Conservation (phyloP, 1,140 invertebrate species). For the Leptonema lineaticorne region DNA sequence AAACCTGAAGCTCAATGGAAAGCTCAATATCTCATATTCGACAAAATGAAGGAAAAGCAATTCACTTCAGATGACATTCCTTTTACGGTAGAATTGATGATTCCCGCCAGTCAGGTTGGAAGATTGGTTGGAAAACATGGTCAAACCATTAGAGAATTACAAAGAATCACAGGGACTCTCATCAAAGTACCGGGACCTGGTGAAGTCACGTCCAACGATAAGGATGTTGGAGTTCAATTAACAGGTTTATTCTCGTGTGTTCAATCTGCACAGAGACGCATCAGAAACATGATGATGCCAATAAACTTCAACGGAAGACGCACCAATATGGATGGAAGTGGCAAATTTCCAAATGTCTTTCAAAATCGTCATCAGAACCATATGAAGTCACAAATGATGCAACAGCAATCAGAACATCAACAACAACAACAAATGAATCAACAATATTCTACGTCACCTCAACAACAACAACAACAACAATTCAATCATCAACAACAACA, state of each 20-base stretch:
- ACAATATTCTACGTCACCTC: too few relatives aligned
- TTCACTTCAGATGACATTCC: slow-evolving; percentile 13
- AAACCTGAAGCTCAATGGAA: slow-evolving; percentile 12
- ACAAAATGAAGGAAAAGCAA: slow-evolving; percentile 12
- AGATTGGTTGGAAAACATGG: slow-evolving; percentile 5
- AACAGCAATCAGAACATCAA: not conserved
- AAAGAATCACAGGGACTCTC: not conserved
- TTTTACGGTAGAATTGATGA: not conserved
- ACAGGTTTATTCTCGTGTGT: slow-evolving; percentile 3
- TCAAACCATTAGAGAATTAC: not conserved
- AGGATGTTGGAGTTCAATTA: slow-evolving; percentile 11
- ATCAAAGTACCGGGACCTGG: slow-evolving; percentile 2
- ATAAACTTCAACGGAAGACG: not conserved
- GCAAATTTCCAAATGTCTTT: not conserved
- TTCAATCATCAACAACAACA: too few relatives aligned
- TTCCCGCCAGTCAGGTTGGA: not conserved
- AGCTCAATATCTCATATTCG: not conserved
- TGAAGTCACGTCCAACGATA: not conserved
- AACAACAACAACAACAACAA: not conserved
- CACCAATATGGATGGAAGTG: not conserved
- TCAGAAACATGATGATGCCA: not conserved
- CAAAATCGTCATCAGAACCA: not conserved
- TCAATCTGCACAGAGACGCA: slow-evolving; percentile 9
- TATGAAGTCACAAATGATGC: not conserved
- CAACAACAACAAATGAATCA: too few relatives aligned